phyloP scores from a whole-genome alignment of 2,888 invertebrate genomes.

The Hipparchia sbordonii region DNA sequence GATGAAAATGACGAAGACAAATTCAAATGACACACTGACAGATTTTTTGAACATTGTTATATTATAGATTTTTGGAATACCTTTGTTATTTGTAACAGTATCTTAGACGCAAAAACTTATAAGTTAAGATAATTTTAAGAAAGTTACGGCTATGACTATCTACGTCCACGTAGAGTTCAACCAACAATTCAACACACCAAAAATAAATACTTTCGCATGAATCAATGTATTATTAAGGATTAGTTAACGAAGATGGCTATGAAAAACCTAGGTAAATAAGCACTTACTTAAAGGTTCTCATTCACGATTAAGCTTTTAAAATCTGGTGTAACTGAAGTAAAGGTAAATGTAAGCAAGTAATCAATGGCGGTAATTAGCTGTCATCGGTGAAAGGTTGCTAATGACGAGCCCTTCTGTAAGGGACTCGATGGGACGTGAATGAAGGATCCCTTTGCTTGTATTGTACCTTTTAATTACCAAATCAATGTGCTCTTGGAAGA shows the following conservation, averaged over 20 bases:
- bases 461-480: slow-evolving; percentile 11
- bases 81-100: too few relatives aligned
- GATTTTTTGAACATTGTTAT: not conserved
- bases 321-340: not conserved
- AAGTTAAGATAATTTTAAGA: too few relatives aligned
- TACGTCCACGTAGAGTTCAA: too few relatives aligned
- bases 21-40: slow-evolving; percentile 9
- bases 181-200: too few relatives aligned
- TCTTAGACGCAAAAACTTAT: too few relatives aligned
- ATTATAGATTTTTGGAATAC: too few relatives aligned
- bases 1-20: slow-evolving; percentile 7
- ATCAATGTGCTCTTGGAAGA: slow-evolving; percentile 6
- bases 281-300: too few relatives aligned
- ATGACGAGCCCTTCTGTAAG: slow-evolving; percentile 14
- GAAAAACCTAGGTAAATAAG: too few relatives aligned
- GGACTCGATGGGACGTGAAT: not conserved
- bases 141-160: too few relatives aligned
- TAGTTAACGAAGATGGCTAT: too few relatives aligned
- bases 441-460: not conserved
- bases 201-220: too few relatives aligned
- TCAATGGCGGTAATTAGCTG: slow-evolving; percentile 42
- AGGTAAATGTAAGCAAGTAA: slow-evolving; percentile 29
- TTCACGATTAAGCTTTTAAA: not conserved
- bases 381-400: slow-evolving; percentile 42
- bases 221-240: too few relatives aligned